These are phyloP conservation scores for Donacobius atricapilla DNA, from an alignment of 2,113 vertebrate species.

Conservation along the genomic window DNA sequence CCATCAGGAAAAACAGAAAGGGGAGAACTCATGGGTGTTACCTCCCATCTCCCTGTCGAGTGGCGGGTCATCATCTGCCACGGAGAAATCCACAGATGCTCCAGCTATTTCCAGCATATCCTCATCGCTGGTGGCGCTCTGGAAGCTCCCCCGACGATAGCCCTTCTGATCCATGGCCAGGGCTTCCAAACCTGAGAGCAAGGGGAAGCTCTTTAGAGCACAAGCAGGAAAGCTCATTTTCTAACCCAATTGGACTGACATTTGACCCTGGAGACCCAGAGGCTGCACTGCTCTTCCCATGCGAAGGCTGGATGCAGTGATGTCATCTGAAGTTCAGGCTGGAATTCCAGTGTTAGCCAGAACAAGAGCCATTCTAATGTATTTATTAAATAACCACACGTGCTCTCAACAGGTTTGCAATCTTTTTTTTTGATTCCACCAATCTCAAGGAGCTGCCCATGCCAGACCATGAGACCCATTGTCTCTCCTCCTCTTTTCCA, in stretches of 20 bases:
- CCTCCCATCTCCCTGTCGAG: slow-evolving; percentile 82
- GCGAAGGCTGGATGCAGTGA: background rate
- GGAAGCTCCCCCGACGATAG: slow-evolving; percentile 77
- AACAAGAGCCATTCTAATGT: background rate
- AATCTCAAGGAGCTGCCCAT: background rate
- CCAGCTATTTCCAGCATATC: slow-evolving; percentile 91
- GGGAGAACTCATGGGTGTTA: background rate
- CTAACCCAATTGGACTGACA: background rate
- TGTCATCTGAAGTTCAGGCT: background rate
- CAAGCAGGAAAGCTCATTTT: background rate
- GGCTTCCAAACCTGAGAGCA: background rate
- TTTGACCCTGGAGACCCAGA: background rate
- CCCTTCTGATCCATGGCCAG: slow-evolving; percentile 81
- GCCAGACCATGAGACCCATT: rapidly evolving
- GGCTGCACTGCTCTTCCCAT: rapidly evolving
- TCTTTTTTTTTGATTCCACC: background rate
- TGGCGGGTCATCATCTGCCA: slow-evolving; percentile 83
- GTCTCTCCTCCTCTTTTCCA: background rate
- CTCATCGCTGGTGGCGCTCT: slow-evolving; percentile 84
- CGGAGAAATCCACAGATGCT: slow-evolving; percentile 82
- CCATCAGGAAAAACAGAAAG: rapidly evolving
- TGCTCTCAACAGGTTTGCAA: background rate
- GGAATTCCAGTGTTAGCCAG: background rate
- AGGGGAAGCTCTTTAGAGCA: background rate
- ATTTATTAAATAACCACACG: background rate